phyloP scores from a whole-genome alignment of 2,888 invertebrate species.

The Nipponacmea schrenckii region DNA sequence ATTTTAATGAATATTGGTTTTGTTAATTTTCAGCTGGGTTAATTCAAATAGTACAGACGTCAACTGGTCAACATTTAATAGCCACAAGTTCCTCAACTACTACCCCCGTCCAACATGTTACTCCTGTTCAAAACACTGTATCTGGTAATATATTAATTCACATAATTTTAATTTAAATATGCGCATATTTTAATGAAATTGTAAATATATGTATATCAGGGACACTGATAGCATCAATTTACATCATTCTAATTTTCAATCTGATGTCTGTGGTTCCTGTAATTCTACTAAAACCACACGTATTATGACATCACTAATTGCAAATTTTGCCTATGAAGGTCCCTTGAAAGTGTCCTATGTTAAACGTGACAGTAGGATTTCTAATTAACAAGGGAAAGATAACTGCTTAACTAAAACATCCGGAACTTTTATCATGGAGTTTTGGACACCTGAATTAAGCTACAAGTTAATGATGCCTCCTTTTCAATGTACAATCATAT shows the following conservation, averaged over 20 bases:
- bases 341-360: neutral
- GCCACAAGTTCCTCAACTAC: slow-evolving; percentile 32
- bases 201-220: too few species aligned
- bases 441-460: slow-evolving; percentile 6
- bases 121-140: slow-evolving; percentile 22
- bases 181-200: too few species aligned
- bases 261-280: too few species aligned
- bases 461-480: neutral
- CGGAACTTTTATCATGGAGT: neutral
- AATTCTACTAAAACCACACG: too few species aligned
- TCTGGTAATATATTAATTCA: neutral
- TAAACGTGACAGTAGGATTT: neutral
- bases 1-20: too few species aligned
- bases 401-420: neutral
- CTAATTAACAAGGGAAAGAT: neutral
- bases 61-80: slow-evolving; percentile 75
- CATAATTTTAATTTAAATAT: neutral
- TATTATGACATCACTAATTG: too few species aligned
- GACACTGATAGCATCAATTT: too few species aligned
- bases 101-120: slow-evolving; percentile 31
- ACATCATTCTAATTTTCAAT: too few species aligned
- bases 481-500: too few species aligned
- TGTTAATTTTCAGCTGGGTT: slow-evolving; percentile 49
- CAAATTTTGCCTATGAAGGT: too few species aligned
- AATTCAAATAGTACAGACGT: slow-evolving; percentile 79